Evolutionary conservation across 1,140 invertebrate genomes (phyloP), one percentile per base, ranked within the genome.

Genomic region (Lineus longissimus): DNA sequence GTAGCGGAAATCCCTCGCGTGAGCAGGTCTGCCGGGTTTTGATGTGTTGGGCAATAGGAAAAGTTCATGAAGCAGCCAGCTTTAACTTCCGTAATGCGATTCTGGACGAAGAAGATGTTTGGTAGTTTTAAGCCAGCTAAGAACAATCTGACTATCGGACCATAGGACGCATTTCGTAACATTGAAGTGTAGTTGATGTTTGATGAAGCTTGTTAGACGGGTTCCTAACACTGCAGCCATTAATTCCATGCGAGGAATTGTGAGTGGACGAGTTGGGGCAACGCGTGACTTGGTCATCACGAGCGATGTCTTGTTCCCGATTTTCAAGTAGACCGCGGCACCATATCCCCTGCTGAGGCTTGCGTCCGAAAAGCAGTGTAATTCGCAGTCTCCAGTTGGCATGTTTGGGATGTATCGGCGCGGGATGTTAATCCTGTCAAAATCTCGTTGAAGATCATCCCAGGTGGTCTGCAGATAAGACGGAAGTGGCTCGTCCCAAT

Each of bases 401-500:
- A 6, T 9, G 6, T 7, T 7, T 7, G 9, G 6, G 9, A 57
- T 27, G 29, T 57, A 57, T 7, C 27, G 55, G 6, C 55, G 2
- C 2, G 55, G 19, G 7, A 57, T n/a, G 6, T 2, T 57, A n/a
- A 9, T 27, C 2, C 29, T 17, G 17, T 57, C 22, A 31, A 31
- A 51, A 25, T 60, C 61, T 54, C 13, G 33, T 27, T 29, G 33
- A 2, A 65, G 55, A 31, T 31, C 25, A 4, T 40, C 43, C 76
- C 74, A 76, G 17, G 43, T 47, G 0, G 58, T 41, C 2, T 11
- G 7, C 9, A 66, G 6, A 0, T 40, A 17, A 2, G 41, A 51
- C 15, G 62, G 17, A 22, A 76, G 17, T 22, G 45, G 40, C 22
- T 82, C 78, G 65, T 84, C 82, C 82, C 82, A 85, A 51, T 70